A percentile compares a stretch with the other conserved stretches of the same genome.
Conservation (phyloP, 2,113 vertebrate species). For the Aspiorhynchus laticeps region DNA sequence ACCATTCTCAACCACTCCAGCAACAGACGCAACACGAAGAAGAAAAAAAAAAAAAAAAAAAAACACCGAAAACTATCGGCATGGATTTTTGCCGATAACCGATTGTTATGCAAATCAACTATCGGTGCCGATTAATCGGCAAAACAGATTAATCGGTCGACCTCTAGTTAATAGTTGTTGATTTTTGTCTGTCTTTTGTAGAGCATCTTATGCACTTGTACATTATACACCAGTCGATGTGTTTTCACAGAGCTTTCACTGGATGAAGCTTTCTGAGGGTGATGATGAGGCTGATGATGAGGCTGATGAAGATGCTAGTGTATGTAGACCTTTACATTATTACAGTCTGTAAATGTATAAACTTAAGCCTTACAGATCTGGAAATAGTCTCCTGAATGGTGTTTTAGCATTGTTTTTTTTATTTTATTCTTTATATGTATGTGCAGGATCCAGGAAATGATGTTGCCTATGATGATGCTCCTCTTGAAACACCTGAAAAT, state of each 20-base stretch:
- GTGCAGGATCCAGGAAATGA: constrained; percentile 23
- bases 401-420: neutral
- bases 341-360: neutral
- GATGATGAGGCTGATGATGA: constrained; percentile 2
- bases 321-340: neutral
- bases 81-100: no score
- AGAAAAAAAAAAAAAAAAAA: no score
- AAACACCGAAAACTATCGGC: no score
- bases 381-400: neutral
- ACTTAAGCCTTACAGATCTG: neutral
- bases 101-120: no score
- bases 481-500: constrained; percentile 6
- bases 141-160: no score
- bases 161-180: constrained; percentile 52
- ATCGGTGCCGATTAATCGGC: no score
- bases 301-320: constrained; percentile 2
- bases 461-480: neutral
- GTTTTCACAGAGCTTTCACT: constrained; percentile 30
- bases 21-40: no score
- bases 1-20: no score
- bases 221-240: neutral
- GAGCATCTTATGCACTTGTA: neutral
- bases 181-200: neutral
- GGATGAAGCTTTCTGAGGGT: constrained; percentile 23
- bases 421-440: neutral